Conservation (phyloP, 2,113 vertebrate genomes). For the Brachyhypopomus occidentalis region DNA sequence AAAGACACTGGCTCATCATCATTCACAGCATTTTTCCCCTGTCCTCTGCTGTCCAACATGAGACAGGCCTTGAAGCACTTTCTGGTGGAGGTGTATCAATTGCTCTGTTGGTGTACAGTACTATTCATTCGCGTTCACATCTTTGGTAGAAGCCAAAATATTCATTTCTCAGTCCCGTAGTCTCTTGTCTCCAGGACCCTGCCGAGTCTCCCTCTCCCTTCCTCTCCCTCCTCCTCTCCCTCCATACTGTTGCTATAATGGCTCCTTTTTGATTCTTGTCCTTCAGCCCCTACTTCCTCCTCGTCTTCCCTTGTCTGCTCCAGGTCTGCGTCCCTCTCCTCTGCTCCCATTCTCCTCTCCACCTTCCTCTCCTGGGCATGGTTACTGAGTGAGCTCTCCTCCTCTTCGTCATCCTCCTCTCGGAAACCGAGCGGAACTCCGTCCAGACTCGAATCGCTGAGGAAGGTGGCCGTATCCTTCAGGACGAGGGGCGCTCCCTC, state of each 20-base stretch:
- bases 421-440: constrained; percentile 59
- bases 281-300: constrained; percentile 42
- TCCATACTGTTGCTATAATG: constrained; percentile 52
- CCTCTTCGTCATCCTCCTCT: constrained; percentile 63
- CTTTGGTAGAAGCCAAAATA: constrained; percentile 27
- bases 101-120: constrained; percentile 5
- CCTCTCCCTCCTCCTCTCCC: constrained; percentile 52
- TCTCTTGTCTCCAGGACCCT: constrained; percentile 54
- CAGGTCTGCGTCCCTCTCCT: constrained; percentile 32
- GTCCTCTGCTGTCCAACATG: background rate
- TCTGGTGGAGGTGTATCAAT: background rate
- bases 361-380: constrained; percentile 7
- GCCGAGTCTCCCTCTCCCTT: constrained; percentile 62
- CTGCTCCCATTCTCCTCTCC: constrained; percentile 35
- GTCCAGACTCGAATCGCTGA: constrained; percentile 75
- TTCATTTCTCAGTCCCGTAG: background rate
- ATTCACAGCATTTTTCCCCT: background rate
- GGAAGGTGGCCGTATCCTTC: constrained; percentile 66
- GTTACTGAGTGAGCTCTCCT: constrained; percentile 47
- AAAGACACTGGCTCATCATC: background rate
- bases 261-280: constrained; percentile 31
- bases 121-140: constrained; percentile 24
- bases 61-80: constrained; percentile 9
- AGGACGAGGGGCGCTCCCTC: constrained; percentile 51
- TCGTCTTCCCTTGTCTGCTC: constrained; percentile 2